Conservation (phyloP, 2,113 vertebrate genomes). For the Oriolus oriolus region DNA sequence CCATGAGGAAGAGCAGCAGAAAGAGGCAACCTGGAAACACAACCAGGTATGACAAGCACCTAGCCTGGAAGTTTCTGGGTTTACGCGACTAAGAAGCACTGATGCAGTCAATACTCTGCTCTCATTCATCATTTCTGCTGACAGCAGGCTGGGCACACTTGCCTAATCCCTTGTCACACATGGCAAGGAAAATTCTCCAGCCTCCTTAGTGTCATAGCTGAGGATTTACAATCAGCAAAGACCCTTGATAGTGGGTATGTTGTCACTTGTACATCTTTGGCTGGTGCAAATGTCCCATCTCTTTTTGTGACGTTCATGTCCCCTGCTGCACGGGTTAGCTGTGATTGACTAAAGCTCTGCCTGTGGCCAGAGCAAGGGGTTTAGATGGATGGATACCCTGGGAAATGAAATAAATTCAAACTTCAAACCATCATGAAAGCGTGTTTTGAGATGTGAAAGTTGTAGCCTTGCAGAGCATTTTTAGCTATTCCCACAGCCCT, state of each 20-base stretch:
- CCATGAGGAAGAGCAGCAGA: conserved; percentile 76
- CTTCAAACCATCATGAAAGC: not conserved
- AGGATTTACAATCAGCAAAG: not conserved
- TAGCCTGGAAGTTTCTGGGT: not conserved
- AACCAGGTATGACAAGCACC: conserved; percentile 75
- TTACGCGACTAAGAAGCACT: not conserved
- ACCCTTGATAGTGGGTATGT: not conserved
- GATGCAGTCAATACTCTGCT: not conserved
- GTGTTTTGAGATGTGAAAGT: not conserved
- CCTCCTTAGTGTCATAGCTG: not conserved
- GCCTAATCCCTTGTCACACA: not conserved
- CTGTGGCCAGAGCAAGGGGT: not conserved
- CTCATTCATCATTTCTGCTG: not conserved
- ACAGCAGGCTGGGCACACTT: not conserved
- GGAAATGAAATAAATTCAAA: not conserved
- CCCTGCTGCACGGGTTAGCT: not conserved
- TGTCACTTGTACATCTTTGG: not conserved
- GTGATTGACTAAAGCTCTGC: not conserved
- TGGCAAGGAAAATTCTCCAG: not conserved
- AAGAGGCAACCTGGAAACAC: conserved; percentile 80
- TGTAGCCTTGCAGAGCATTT: not conserved
- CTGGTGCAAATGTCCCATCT: not conserved
- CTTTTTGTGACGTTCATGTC: not conserved
- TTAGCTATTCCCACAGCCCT: not conserved
- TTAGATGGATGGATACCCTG: not conserved